Base-by-base conservation (phyloP, 2,113 vertebrate genomes). In the Lepidothrix coronata region DNA sequence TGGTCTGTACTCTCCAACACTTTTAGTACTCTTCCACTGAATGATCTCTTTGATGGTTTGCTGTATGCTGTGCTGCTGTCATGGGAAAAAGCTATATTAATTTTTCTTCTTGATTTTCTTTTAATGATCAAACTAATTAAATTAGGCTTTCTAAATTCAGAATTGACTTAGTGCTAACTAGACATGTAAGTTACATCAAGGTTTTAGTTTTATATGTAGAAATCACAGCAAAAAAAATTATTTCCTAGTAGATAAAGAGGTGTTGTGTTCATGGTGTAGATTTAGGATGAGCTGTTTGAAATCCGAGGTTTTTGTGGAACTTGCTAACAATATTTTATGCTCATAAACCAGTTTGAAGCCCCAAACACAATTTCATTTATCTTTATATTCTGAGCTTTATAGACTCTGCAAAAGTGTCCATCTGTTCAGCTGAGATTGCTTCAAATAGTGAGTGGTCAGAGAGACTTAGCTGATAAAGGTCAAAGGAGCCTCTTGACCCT, bases 391-490 rank as follows among this genome's bases (percentile, higher is more conserved):
- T 96, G 82, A 92, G 97, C 95, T 97, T 96, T 96, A 96, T 97
- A 96, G 97, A 96, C 96, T 96, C 95, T 97, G 84, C 98, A 97
- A 96, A 97, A 96, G 78, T 96, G 97, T 98, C 98, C 98, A 99
- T 99, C 98, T 99, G 98, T 99, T 99, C 98, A 96, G 97, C 95
- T 73, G 97, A 98, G 98, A 97, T 98, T 98, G 98, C 98, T 85
- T 97, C 96, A 95, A 98, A 96, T 96, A 94, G 95, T 93, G 96
- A 98, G 96, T 98, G 97, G 97, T 95, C 98, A 98, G 97, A 95
- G 97, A 95, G 97, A 97, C 98, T 97, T 97, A 97, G 97, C 97
- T 95, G 97, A 90, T 95, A 96, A 96, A 98, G 98, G 98, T 99
- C 98, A 98, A 84, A 97, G 94, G 91, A 96, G 95, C 95, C 97